Evolutionary conservation across 2,797 vertebrate genomes (phyloP).

Genomic region (Pangasius mekongensis): DNA sequence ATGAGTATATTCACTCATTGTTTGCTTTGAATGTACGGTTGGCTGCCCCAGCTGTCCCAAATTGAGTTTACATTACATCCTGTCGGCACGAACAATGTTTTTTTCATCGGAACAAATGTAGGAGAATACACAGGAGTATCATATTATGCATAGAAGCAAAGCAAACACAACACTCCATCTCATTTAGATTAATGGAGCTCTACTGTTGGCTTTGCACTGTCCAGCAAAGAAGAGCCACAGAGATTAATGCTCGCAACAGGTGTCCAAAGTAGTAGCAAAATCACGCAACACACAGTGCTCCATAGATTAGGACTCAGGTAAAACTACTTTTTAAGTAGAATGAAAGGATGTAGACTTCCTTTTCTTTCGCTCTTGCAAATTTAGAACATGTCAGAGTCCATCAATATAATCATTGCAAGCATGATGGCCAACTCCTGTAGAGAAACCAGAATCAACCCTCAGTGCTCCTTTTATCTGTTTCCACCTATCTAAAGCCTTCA

Average conservation of each 20-base stretch:
- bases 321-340: neutral
- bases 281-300: neutral
- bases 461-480: neutral
- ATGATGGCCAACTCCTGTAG: neutral
- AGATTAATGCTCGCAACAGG: constrained; percentile 15
- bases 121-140: constrained; percentile 33
- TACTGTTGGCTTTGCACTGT: neutral
- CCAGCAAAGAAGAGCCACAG: neutral
- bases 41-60: constrained; percentile 1
- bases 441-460: neutral
- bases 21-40: constrained; percentile 6
- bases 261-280: neutral
- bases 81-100: constrained; percentile 23
- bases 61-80: constrained; percentile 31
- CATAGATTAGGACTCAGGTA: neutral
- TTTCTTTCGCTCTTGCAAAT: constrained; percentile 23
- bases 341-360: neutral
- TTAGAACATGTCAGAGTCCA: constrained; percentile 50
- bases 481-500: neutral
- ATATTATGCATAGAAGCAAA: constrained; percentile 17
- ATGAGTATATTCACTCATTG: constrained; percentile 14
- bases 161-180: constrained; percentile 13
- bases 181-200: constrained; percentile 20
- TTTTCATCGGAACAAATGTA: constrained; percentile 18
- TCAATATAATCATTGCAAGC: neutral